A percentile compares a stretch with the other conserved stretches of the same genome.
phyloP scores from a whole-genome alignment of 2,888 invertebrate species.

The Tetranychus piercei region DNA sequence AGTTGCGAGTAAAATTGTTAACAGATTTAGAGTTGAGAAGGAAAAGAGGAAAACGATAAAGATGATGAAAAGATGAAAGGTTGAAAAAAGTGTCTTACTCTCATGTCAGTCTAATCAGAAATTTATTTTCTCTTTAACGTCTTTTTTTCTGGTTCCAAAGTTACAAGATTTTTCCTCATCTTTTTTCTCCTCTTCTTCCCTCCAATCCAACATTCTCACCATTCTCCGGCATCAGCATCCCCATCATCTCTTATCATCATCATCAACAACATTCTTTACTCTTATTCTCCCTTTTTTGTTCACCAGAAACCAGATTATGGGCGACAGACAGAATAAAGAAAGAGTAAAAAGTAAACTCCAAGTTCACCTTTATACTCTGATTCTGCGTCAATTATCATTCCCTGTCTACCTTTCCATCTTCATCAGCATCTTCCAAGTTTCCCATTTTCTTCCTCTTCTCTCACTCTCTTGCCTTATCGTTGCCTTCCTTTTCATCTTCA shows the following conservation, averaged over 20 bases:
- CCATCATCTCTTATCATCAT: neutral
- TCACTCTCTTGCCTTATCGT: too few species aligned
- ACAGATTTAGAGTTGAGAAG: neutral
- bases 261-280: neutral
- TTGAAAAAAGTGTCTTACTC: neutral
- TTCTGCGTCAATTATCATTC: neutral
- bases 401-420: neutral
- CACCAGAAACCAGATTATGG: neutral
- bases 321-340: neutral
- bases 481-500: too few species aligned
- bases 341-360: constrained; percentile 1
- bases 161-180: neutral
- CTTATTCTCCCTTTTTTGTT: neutral
- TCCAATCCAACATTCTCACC: neutral
- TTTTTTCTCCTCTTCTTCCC: neutral
- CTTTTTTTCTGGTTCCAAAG: neutral
- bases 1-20: too few species aligned
- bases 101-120: neutral
- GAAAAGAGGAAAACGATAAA: neutral
- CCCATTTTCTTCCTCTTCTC: neutral
- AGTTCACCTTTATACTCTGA: neutral
- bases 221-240: neutral
- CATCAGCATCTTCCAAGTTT: neutral
- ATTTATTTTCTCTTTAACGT: neutral
- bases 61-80: neutral